Evolutionary conservation across 1,140 invertebrate species (phyloP).

Genomic region (Meloidogyne floridensis): DNA sequence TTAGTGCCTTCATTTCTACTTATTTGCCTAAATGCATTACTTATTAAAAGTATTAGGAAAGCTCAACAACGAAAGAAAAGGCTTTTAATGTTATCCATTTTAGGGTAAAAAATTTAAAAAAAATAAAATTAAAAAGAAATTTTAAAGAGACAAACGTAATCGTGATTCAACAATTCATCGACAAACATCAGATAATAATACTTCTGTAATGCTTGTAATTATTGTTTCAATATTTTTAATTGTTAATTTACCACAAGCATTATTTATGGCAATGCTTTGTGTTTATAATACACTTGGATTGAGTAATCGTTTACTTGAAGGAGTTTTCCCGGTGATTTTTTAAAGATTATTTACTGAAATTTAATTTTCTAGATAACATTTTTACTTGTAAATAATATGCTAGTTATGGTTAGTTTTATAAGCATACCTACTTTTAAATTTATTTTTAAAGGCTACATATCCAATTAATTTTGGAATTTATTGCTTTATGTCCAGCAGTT

Average conservation of each 20-base stretch:
- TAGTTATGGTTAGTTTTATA: slow-evolving; percentile 75
- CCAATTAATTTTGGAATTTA: slow-evolving; percentile 94
- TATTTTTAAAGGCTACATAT: slow-evolving; percentile 72
- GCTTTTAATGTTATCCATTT: slow-evolving; percentile 53
- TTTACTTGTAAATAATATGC: slow-evolving; percentile 84
- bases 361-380: slow-evolving; percentile 11
- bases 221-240: slow-evolving; percentile 86
- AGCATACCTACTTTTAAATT: background rate
- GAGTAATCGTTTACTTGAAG: slow-evolving; percentile 72
- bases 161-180: slow-evolving; percentile 74
- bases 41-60: slow-evolving; percentile 80
- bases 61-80: slow-evolving; percentile 75
- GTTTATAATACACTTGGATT: slow-evolving; percentile 68
- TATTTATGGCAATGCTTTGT: slow-evolving; percentile 82
- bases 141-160: slow-evolving; percentile 74
- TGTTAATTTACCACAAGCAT: slow-evolving; percentile 85
- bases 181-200: slow-evolving; percentile 78
- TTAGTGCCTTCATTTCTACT: slow-evolving; percentile 83
- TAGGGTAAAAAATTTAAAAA: slow-evolving; percentile 1
- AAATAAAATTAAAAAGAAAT: background rate
- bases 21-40: slow-evolving; percentile 82
- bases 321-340: slow-evolving; percentile 78
- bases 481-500: slow-evolving; percentile 89
- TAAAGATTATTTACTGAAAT: slow-evolving; percentile 55
- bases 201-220: slow-evolving; percentile 85